Evolutionary conservation across 2,797 vertebrate species (phyloP).

Genomic region (Knipowitschia caucasica): DNA sequence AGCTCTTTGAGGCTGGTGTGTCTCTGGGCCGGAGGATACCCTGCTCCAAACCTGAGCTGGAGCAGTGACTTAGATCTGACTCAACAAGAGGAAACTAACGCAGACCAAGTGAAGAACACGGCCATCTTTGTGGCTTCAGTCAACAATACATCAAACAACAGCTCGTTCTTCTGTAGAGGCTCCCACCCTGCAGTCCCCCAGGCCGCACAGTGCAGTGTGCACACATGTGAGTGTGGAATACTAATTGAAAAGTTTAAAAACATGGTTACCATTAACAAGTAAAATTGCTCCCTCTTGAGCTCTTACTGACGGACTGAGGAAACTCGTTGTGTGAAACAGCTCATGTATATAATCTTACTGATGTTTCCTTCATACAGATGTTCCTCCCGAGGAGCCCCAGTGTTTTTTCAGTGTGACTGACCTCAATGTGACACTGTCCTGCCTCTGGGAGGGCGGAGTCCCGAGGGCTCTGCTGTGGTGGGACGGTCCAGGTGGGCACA

Average conservation of each 20-base stretch:
- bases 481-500: constrained; percentile 61
- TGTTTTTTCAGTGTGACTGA: constrained; percentile 77
- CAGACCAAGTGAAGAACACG: constrained; percentile 53
- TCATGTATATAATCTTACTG: background rate
- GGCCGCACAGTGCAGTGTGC: constrained; percentile 66
- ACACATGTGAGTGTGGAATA: constrained; percentile 76
- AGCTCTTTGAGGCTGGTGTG: constrained; percentile 79
- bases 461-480: constrained; percentile 80
- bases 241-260: background rate
- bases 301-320: background rate
- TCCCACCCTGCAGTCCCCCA: constrained; percentile 71
- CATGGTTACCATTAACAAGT: background rate
- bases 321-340: background rate
- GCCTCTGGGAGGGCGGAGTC: constrained; percentile 83
- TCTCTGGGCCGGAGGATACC: constrained; percentile 82
- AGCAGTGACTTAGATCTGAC: constrained; percentile 49
- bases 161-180: constrained; percentile 78
- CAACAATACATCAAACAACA: constrained; percentile 67
- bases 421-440: constrained; percentile 82
- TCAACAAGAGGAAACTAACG: constrained; percentile 37
- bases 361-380: constrained; percentile 62
- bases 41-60: constrained; percentile 79
- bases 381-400: constrained; percentile 70
- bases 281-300: background rate
- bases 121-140: constrained; percentile 69